These are phyloP conservation scores for Myripristis murdjan DNA, from an alignment of 2,797 vertebrate species.

Conservation along the genomic window DNA sequence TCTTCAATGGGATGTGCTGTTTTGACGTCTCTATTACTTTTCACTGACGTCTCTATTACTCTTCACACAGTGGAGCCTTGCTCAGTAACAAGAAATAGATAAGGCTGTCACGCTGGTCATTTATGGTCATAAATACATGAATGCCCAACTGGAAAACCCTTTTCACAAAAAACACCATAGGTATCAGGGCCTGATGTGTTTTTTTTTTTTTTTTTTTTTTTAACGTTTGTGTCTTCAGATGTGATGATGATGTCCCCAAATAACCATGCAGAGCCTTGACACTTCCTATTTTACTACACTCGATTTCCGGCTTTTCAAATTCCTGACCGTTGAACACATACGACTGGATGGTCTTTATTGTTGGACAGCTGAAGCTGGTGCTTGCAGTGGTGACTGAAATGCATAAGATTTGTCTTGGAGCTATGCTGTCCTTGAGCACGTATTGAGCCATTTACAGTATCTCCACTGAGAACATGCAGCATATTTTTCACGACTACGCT, in stretches of 20 bases:
- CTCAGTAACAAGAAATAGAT: background rate
- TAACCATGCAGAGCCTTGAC: background rate
- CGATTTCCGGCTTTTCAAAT: background rate
- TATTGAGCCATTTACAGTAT: too few species aligned
- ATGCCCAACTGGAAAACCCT: too few species aligned
- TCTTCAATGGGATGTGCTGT: background rate
- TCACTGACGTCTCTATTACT: conserved; percentile 11
- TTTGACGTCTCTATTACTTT: conserved; percentile 8
- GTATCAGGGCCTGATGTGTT: too few species aligned
- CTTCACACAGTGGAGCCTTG: background rate
- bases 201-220: conserved; percentile 5
- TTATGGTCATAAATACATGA: background rate
- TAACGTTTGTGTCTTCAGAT: background rate
- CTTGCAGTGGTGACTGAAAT: too few species aligned
- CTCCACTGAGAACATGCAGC: too few species aligned
- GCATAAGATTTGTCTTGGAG: too few species aligned
- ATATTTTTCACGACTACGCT: too few species aligned
- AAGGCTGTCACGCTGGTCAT: background rate
- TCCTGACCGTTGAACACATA: too few species aligned
- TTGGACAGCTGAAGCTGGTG: too few species aligned
- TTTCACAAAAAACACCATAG: too few species aligned
- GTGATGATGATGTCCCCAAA: background rate
- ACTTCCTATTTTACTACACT: background rate
- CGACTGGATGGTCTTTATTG: too few species aligned
- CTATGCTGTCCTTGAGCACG: too few species aligned